Base-by-base conservation (phyloP, 2,888 invertebrate species). In the Brenthis hecate region DNA sequence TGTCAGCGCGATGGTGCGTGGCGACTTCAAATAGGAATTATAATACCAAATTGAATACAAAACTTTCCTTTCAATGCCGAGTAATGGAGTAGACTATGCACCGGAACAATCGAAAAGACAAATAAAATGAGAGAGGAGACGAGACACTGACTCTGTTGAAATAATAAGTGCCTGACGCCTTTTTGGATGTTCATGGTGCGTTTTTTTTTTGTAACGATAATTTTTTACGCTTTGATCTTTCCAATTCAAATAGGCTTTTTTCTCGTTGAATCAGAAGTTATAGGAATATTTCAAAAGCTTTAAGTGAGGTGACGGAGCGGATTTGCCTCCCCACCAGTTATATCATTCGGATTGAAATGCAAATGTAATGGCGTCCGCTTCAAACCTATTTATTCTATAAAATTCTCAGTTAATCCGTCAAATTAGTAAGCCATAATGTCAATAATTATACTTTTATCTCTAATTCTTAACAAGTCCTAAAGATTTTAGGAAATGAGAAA, bases 31-130 rank as follows among this genome's bases (percentile, higher is more conserved):
- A 93, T 92, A 85, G 90, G 92, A 92, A 93, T 93, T 93, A 93
- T 92, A 93, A 93, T 93, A 93, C 93, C 93, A 93, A 93, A 93
- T 93, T 93, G 93, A 92, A 92, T 93, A 93, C 93, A 92, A 93
- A 93, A 93, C 93, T 93, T 93, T 93, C 92, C 93, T 93, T 93
- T 93, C 93, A 93, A 89, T 90, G 88, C 89, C 85, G 86, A 91
- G 91, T 92, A 92, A 92, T 92, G 92, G 92, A 91, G 91, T 89
- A 92, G 87, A 89, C 91, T 89, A 92, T 92, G 91, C 92, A 91
- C 90, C 91, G 91, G 92, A 91, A 92, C 92, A 91, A 90, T 91
- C 90, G 90, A 88, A 91, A 91, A 92, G 92, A 92, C 92, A 92
- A 92, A 92, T 89, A 92, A 88, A 92, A 89, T 80, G 86, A 87